Conservation (phyloP, 1,140 invertebrate genomes). For the Oncopeltus fasciatus region DNA sequence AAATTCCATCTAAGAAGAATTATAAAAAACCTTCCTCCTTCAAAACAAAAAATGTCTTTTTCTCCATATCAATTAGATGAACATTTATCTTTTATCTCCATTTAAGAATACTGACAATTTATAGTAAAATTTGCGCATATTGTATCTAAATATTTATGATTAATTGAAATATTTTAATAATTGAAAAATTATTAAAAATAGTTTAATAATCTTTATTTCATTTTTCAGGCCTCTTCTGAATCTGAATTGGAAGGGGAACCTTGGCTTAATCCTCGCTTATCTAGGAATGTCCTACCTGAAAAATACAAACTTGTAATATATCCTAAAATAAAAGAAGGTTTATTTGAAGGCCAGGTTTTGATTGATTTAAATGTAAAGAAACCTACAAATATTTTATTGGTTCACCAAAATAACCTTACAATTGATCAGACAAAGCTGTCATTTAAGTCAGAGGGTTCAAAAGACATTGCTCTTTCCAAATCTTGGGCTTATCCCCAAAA, state of each 20-base stretch:
- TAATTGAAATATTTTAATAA: too few relatives aligned
- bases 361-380: constrained; percentile 3
- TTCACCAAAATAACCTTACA: not conserved
- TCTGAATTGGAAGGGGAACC: not conserved
- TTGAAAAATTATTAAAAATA: too few relatives aligned
- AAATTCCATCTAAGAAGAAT: too few relatives aligned
- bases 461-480: not conserved
- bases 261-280: not conserved
- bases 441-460: not conserved
- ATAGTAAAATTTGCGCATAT: too few relatives aligned
- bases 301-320: not conserved
- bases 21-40: too few relatives aligned
- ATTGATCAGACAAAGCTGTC: not conserved
- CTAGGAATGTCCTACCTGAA: not conserved
- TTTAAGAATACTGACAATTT: too few relatives aligned
- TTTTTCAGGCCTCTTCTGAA: not conserved
- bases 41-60: too few relatives aligned
- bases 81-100: too few relatives aligned
- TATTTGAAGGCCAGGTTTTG: not conserved
- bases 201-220: too few relatives aligned
- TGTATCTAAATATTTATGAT: too few relatives aligned
- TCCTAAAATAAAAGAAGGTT: not conserved
- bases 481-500: not conserved
- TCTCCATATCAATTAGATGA: too few relatives aligned
- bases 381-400: not conserved